These are phyloP conservation scores for Pionites leucogaster DNA, from an alignment of 2,113 vertebrate species.

Conservation along the genomic window DNA sequence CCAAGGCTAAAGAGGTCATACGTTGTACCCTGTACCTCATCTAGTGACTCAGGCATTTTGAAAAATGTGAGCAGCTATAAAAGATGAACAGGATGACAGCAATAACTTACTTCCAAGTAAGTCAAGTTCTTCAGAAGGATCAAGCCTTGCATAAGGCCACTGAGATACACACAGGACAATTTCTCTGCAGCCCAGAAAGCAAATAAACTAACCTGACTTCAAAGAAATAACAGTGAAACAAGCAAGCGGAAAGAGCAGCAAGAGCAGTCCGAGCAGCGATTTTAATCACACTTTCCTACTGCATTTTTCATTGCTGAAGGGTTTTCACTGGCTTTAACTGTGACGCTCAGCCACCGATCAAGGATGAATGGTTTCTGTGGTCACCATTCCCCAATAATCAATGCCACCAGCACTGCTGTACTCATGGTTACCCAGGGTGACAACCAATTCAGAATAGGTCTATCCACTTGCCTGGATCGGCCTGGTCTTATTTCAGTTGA, in stretches of 20 bases:
- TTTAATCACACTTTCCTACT: background rate
- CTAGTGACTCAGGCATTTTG: background rate
- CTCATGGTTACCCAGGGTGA: background rate
- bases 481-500: background rate
- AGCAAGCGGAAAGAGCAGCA: background rate
- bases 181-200: background rate
- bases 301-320: background rate
- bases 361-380: background rate
- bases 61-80: background rate
- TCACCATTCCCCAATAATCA: background rate
- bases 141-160: background rate
- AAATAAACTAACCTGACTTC: background rate
- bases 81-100: background rate
- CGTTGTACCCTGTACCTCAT: background rate
- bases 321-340: background rate
- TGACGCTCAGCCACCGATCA: rapidly evolving
- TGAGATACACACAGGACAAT: background rate
- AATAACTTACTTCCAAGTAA: background rate
- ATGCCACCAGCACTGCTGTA: background rate
- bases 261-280: background rate
- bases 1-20: background rate
- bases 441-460: background rate
- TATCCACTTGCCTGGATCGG: background rate
- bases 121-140: background rate
- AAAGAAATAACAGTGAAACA: background rate